Percentiles rank a stretch among this genome's conserved stretches.
These are phyloP conservation scores for Procambarus virginalis DNA, from an alignment of 1,140 invertebrate species.

Conservation along the genomic window DNA sequence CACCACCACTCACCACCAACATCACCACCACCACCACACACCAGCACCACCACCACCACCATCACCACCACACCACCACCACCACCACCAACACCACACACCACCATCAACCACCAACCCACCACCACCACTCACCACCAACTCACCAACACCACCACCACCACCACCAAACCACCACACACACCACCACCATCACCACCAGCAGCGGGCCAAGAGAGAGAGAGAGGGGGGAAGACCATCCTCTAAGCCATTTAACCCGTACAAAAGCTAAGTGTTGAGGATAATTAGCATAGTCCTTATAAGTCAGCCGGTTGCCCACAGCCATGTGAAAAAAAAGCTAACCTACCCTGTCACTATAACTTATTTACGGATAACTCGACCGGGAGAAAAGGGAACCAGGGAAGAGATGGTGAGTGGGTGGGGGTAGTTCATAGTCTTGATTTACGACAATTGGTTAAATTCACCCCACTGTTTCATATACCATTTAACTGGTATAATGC, in stretches of 20 bases:
- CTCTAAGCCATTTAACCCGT: conserved; percentile 52
- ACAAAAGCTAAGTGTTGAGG: conserved; percentile 65
- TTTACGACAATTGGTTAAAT: conserved; percentile 50
- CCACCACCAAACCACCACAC: not conserved
- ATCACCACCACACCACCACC: not conserved
- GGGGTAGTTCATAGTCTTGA: not conserved
- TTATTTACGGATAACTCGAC: conserved; percentile 63
- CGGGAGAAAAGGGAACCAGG: conserved; percentile 5
- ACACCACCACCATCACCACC: not conserved
- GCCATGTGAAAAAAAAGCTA: conserved; percentile 48
- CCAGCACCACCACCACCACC: not conserved
- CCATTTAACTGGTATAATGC: conserved; percentile 50
- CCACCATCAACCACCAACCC: not conserved
- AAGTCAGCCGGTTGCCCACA: conserved; percentile 32
- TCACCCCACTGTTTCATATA: conserved; percentile 37
- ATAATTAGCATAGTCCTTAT: conserved; percentile 66
- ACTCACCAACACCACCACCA: not conserved
- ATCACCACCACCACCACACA: not conserved
- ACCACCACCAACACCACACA: not conserved
- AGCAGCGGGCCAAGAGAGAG: not conserved
- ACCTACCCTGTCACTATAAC: conserved; percentile 61
- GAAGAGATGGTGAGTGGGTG: too few relatives aligned
- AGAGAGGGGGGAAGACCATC: not conserved
- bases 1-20: not conserved
- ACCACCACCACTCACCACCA: not conserved